phyloP scores from a whole-genome alignment of 2,888 invertebrate genomes.

The Drosophila algonquin region DNA sequence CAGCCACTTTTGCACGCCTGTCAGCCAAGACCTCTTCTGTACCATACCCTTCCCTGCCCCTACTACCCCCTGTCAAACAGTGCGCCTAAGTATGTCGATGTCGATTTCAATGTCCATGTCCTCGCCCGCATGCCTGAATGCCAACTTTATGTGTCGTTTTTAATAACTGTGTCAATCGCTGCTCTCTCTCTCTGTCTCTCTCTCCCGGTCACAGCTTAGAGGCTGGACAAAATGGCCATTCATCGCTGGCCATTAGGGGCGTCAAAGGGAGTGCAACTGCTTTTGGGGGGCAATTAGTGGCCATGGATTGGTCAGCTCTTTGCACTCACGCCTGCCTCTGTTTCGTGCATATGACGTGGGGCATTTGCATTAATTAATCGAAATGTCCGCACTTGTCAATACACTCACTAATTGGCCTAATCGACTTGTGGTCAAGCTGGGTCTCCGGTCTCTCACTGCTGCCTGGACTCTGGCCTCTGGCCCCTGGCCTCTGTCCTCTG shows the following conservation, averaged over 20 bases:
- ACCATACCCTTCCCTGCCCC: slow-evolving; percentile 10
- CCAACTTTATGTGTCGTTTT: slow-evolving; percentile 59
- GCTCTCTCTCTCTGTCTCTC: neutral
- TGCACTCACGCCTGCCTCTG: slow-evolving; percentile 3
- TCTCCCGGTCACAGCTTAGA: neutral
- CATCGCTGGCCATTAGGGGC: slow-evolving; percentile 33
- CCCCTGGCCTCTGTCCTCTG: neutral
- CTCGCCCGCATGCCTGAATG: slow-evolving; percentile 60
- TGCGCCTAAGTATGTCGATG: slow-evolving; percentile 71
- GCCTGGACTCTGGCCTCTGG: slow-evolving; percentile 1
- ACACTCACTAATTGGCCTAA: slow-evolving; percentile 65
- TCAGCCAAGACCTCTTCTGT: slow-evolving; percentile 44
- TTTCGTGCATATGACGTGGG: slow-evolving; percentile 26
- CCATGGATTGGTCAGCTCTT: slow-evolving; percentile 23
- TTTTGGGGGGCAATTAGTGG: slow-evolving; percentile 55
- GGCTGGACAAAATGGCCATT: slow-evolving; percentile 31
- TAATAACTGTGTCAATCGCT: slow-evolving; percentile 70
- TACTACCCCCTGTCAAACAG: slow-evolving; percentile 55
- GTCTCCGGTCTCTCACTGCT: neutral
- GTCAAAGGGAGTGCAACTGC: slow-evolving; percentile 15
- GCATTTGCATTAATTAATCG: slow-evolving; percentile 66
- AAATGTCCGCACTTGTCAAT: slow-evolving; percentile 56
- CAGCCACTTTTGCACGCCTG: slow-evolving; percentile 68
- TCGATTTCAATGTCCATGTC: slow-evolving; percentile 55
- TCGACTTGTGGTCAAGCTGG: slow-evolving; percentile 53